Conservation (phyloP, 2,888 invertebrate species). For the Drosophila sordidula region DNA sequence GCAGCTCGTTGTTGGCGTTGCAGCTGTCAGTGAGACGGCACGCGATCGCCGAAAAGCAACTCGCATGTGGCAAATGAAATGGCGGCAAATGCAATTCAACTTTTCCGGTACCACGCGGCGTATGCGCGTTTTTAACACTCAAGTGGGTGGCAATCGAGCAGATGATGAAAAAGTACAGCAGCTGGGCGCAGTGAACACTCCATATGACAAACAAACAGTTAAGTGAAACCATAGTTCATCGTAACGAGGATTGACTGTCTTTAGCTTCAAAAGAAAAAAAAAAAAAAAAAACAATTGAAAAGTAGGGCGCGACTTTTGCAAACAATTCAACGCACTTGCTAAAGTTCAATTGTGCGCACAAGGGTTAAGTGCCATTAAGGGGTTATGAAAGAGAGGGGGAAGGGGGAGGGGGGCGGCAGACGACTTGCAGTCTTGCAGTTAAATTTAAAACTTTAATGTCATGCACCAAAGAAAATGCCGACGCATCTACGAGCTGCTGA, state of each 20-base stretch:
- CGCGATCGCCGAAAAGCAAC: constrained; percentile 53
- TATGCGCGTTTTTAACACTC: constrained; percentile 56
- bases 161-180: constrained; percentile 30
- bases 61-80: constrained; percentile 25
- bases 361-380: constrained; percentile 61
- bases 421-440: constrained; percentile 49
- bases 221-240: not conserved
- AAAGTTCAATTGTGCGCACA: constrained; percentile 68
- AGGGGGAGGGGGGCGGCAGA: constrained; percentile 7
- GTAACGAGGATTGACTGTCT: constrained; percentile 20
- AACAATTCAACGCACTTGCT: constrained; percentile 60
- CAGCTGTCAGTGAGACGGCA: constrained; percentile 51
- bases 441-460: constrained; percentile 80
- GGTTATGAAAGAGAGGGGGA: not conserved
- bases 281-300: constrained; percentile 27
- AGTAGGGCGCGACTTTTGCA: constrained; percentile 64
- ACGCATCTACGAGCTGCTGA: constrained; percentile 60
- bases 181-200: constrained; percentile 26
- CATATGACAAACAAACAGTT: not conserved
- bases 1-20: constrained; percentile 13
- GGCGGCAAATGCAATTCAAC: constrained; percentile 53
- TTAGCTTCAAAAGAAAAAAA: constrained; percentile 7
- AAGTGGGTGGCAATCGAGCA: constrained; percentile 52
- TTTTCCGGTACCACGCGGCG: constrained; percentile 54
- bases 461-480: constrained; percentile 66